phyloP scores from a whole-genome alignment of 2,888 invertebrate genomes.

The Harpalus rubripes region DNA sequence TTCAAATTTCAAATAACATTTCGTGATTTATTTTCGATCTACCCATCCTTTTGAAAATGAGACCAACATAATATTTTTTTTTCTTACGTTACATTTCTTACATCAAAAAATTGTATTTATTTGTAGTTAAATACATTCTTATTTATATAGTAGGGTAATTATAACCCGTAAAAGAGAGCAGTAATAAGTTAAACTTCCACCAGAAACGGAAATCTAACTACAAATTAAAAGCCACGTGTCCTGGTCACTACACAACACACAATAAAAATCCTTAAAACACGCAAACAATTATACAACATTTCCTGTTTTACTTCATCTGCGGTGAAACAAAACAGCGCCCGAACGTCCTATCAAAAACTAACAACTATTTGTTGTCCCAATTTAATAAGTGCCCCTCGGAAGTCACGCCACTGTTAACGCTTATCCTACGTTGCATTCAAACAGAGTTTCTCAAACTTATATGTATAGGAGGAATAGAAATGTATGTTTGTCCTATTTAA shows the following conservation, averaged over 20 bases:
- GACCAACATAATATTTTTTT: too few relatives aligned
- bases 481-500: too few relatives aligned
- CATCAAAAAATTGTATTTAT: too few relatives aligned
- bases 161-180: background rate
- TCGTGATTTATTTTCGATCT: too few relatives aligned
- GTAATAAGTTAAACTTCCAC: conserved; percentile 27
- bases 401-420: conserved; percentile 45
- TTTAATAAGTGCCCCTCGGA: conserved; percentile 52
- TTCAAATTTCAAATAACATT: too few relatives aligned
- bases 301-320: conserved; percentile 48
- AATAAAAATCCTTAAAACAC: conserved; percentile 41
- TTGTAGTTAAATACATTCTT: too few relatives aligned
- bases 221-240: conserved; percentile 45
- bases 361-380: conserved; percentile 46
- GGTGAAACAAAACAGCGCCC: conserved; percentile 2
- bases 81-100: too few relatives aligned
- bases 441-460: too few relatives aligned
- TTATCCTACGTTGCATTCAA: background rate
- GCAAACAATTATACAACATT: conserved; percentile 53
- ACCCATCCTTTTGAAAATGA: too few relatives aligned
- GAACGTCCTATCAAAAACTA: conserved; percentile 35
- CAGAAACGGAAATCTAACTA: conserved; percentile 46
- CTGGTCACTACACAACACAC: conserved; percentile 1
- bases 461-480: too few relatives aligned
- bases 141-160: too few relatives aligned